Evolutionary conservation across 2,888 invertebrate species (phyloP), one percentile per base, ranked within the genome.

Genomic region (Spodoptera littoralis): DNA sequence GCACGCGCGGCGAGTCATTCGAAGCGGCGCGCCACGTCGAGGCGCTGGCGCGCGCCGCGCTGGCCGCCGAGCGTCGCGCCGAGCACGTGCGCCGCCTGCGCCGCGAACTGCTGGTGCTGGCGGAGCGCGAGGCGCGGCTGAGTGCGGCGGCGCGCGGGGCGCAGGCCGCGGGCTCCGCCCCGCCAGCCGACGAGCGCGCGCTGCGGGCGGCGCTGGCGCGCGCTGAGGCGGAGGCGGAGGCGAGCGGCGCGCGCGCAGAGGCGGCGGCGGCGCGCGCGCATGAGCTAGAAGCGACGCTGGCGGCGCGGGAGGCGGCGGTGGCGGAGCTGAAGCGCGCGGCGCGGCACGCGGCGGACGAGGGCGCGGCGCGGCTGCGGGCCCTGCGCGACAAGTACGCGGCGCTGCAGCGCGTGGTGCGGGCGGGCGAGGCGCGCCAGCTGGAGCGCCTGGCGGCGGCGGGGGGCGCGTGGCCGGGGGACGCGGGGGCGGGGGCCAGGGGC

Each of bases 311-410:
- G 65, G 88, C 93, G 71, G 88, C 91, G 47, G 92, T 96, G 71
- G 89, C 95, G 13, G 88, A 88, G 84, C 82, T 89, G 81, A 92
- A 84, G 91, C 94, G 80, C 90, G 96, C 76, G 86, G 95, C 76
- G 84, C 89, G 72, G 80, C 89, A 66, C 95, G 90, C 89, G 66
- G 92, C 96, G 66, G 96, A 96, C 76, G 96, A 96, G 83, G 96
- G 95, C 82, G 94, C 95, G 80, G 95, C 95, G 80, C 92, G 95
- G 77, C 80, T 95, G 76, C 94, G 95, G 70, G 95, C 96, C 11
- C 89, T 95, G 66, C 95, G 94, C 76, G 96, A 95, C 78, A 96
- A 96, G 87, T 96, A 96, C 88, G 87, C 91, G 73, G 94, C 95
- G 70, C 94, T 96, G 79, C 90, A 95, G 82, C 92, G 95, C 62